Base-by-base conservation (phyloP, 2,797 vertebrate species). In the Petrocephalus schoutedeni region DNA sequence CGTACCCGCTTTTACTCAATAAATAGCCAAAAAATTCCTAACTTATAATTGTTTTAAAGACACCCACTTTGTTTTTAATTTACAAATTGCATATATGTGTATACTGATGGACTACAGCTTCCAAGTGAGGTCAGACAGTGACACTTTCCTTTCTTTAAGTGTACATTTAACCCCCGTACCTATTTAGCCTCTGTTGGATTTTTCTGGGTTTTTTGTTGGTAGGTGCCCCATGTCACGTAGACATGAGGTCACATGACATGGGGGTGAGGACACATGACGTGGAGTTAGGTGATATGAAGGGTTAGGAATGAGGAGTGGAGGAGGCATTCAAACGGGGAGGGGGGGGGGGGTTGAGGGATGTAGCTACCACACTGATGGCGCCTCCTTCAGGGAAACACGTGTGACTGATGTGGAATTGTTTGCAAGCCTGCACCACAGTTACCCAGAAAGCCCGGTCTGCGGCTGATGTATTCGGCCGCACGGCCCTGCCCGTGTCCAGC, bases 341-440 rank as follows among this genome's bases (percentile, higher is more conserved):
- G 28, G 28, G 28, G 28, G 21, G 23, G 23, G 61, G 61, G 61
- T 51, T 51, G 49, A 10, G 23, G 1, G 56, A 5, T 0, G 64
- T 67, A 67, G 64, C 28, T 67, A 10, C 10, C 28, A 67, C 64
- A 14, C 86, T 19, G 19, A 82, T 82, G 82, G 74, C 8, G 84
- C 59, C 85, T 85, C 88, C 91, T 82, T 0, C 64, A 88, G 91
- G 92, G 93, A 92, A 92, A 85, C 83, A 71, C 80, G 53, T 36
- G 86, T 85, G 86, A 89, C 85, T 87, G 87, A 89, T 87, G 88
- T 83, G 23, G 74, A 85, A 87, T 74, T 58, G 51, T 85, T 85
- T 87, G 77, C 88, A 57, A 89, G 88, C 86, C 51, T 56, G 59
- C 36, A n/a, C 56, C 54, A 80, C 67, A 86, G 74, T 89, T 87